phyloP scores from a whole-genome alignment of 2,888 invertebrate genomes.

The Amphipoea lucens region DNA sequence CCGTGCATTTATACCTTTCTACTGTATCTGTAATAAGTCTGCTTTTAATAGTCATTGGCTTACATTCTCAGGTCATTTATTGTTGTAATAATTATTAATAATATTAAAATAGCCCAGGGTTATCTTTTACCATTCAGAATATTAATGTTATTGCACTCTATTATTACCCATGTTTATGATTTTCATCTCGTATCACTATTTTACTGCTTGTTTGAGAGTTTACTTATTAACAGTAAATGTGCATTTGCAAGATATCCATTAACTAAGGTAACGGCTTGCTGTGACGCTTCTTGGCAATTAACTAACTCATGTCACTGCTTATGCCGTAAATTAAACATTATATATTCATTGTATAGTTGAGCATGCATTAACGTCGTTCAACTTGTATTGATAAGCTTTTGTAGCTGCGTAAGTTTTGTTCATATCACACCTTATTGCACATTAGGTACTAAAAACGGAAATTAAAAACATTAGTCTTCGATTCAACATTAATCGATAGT shows the following conservation, averaged over 20 bases:
- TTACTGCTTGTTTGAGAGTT: slow-evolving; percentile 35
- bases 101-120: slow-evolving; percentile 37
- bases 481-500: neutral
- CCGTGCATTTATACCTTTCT: neutral
- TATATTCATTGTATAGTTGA: neutral
- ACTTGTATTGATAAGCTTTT: too few species aligned
- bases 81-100: slow-evolving; percentile 37
- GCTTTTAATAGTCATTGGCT: slow-evolving; percentile 37
- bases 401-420: neutral
- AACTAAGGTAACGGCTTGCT: slow-evolving; percentile 48
- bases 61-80: slow-evolving; percentile 18
- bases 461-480: neutral
- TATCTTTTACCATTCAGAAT: slow-evolving; percentile 38
- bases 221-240: slow-evolving; percentile 7
- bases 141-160: slow-evolving; percentile 40
- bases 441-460: neutral
- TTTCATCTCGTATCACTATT: slow-evolving; percentile 37
- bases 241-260: slow-evolving; percentile 52
- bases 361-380: neutral
- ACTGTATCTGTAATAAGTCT: slow-evolving; percentile 13
- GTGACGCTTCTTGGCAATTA: slow-evolving; percentile 50
- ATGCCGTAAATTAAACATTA: slow-evolving; percentile 34
- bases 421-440: neutral
- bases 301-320: slow-evolving; percentile 40
- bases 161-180: slow-evolving; percentile 45